Conservation (phyloP, 2,888 invertebrate genomes). For the Epistrophella euchroma region DNA sequence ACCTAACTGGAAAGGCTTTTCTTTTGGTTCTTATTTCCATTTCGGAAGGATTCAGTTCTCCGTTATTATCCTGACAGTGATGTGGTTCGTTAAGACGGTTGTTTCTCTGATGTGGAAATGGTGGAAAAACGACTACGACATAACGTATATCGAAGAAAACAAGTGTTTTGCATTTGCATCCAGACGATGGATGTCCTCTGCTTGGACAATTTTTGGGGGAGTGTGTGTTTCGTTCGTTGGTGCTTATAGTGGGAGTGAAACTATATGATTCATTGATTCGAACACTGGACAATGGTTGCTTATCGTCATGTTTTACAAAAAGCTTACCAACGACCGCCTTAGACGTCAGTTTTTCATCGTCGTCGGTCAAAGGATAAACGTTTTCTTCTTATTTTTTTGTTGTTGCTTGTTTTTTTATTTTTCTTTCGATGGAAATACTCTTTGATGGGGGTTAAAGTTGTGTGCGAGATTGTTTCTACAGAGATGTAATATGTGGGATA, state of each 20-base stretch:
- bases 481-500: slow-evolving; percentile 7
- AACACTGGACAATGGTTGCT: slow-evolving; percentile 71
- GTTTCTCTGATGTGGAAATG: slow-evolving; percentile 59
- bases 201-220: slow-evolving; percentile 43
- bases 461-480: background rate
- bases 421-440: background rate
- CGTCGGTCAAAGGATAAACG: slow-evolving; percentile 75
- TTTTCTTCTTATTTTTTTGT: slow-evolving; percentile 52
- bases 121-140: slow-evolving; percentile 48
- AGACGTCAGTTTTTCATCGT: slow-evolving; percentile 70
- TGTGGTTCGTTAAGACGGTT: slow-evolving; percentile 72
- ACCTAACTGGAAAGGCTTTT: slow-evolving; percentile 64
- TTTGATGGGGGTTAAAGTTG: background rate
- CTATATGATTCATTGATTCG: slow-evolving; percentile 70
- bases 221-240: slow-evolving; percentile 50
- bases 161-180: slow-evolving; percentile 69
- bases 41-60: slow-evolving; percentile 72
- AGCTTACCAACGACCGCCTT: slow-evolving; percentile 77
- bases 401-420: background rate
- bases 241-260: slow-evolving; percentile 63
- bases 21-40: slow-evolving; percentile 74
- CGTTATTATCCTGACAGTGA: slow-evolving; percentile 75
- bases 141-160: slow-evolving; percentile 41
- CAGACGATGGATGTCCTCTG: slow-evolving; percentile 62
- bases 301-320: slow-evolving; percentile 73